Conservation (phyloP, 2,113 vertebrate species). For the Heteronetta atricapilla region DNA sequence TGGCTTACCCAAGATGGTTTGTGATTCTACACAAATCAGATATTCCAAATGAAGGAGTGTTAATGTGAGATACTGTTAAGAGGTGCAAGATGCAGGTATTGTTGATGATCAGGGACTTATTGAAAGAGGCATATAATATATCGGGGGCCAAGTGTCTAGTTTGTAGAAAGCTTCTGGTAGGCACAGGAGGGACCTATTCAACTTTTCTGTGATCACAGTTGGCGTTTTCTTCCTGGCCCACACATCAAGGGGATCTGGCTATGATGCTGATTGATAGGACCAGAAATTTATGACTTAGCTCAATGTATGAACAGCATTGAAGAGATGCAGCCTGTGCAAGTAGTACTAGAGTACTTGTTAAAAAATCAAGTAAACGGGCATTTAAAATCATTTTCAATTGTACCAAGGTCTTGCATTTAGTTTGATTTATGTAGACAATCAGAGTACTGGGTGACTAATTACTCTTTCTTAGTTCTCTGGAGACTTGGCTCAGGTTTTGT, state of each 20-base stretch:
- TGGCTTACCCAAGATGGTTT: neutral
- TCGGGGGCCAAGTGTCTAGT: neutral
- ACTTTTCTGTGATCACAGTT: neutral
- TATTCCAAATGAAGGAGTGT: fast-evolving
- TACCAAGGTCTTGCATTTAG: neutral
- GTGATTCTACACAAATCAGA: neutral
- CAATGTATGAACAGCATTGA: neutral
- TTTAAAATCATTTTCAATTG: neutral
- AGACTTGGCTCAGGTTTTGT: neutral
- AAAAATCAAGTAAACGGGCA: neutral
- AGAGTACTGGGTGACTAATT: neutral
- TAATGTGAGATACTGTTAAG: neutral
- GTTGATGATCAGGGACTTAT: neutral
- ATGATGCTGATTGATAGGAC: fast-evolving
- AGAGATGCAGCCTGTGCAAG: neutral
- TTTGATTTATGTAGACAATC: neutral
- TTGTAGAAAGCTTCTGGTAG: neutral
- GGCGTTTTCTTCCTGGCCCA: neutral
- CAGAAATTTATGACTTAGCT: neutral
- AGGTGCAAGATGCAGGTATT: neutral
- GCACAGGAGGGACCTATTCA: neutral
- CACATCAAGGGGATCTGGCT: neutral
- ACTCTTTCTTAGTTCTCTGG: neutral
- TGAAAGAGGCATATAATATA: neutral
- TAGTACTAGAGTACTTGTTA: neutral